Conservation (phyloP, 1,140 invertebrate genomes). For the Piezodorus guildinii region DNA sequence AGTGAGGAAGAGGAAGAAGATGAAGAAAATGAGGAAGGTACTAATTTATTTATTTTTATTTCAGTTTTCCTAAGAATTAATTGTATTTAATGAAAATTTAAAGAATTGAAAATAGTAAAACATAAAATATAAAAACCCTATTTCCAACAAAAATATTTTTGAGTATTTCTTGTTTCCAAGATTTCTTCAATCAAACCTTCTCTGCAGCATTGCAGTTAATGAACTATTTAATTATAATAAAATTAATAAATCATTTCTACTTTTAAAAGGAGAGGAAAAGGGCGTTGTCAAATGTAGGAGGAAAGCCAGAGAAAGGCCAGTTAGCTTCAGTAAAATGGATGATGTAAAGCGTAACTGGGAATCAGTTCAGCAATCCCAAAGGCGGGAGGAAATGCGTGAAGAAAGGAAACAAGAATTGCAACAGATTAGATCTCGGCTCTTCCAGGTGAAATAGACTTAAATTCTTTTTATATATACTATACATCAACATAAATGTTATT, state of each 20-base stretch:
- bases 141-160: too few species aligned
- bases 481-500: too few species aligned
- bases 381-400: slow-evolving; percentile 57
- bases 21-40: not conserved
- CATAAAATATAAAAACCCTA: too few species aligned
- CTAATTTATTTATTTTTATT: not conserved
- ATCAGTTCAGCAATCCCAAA: slow-evolving; percentile 45
- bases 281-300: slow-evolving; percentile 27
- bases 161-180: too few species aligned
- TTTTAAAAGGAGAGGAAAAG: slow-evolving; percentile 18
- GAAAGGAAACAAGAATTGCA: slow-evolving; percentile 80
- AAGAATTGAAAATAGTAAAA: too few species aligned
- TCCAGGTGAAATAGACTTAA: slow-evolving; percentile 60
- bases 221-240: too few species aligned
- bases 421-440: slow-evolving; percentile 66
- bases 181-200: too few species aligned
- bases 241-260: too few species aligned
- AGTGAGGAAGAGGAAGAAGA: slow-evolving; percentile 43
- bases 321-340: slow-evolving; percentile 72
- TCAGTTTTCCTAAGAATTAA: too few species aligned
- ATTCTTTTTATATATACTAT: too few species aligned
- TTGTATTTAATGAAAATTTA: too few species aligned
- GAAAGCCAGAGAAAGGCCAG: slow-evolving; percentile 46
- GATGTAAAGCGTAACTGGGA: slow-evolving; percentile 72
- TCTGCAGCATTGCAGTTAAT: too few species aligned